These are phyloP conservation scores for Microtus oregoni DNA, from an alignment of 2,113 vertebrate species.

Conservation along the genomic window DNA sequence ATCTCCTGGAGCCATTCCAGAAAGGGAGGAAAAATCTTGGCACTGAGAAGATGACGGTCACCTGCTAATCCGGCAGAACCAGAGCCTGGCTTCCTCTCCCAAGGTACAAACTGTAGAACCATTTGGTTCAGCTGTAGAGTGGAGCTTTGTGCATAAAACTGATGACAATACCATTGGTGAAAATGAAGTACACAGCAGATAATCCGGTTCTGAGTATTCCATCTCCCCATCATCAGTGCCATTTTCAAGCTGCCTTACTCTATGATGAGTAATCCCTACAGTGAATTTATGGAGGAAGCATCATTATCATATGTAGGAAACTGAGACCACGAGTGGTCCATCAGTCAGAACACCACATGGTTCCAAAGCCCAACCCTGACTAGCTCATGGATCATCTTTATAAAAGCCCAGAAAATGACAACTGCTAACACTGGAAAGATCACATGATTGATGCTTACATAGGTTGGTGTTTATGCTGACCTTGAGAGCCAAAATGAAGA, in stretches of 20 bases:
- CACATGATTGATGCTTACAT: neutral
- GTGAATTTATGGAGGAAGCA: neutral
- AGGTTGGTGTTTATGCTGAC: neutral
- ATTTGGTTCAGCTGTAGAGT: neutral
- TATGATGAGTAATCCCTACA: neutral
- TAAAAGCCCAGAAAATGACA: neutral
- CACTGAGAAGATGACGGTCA: neutral
- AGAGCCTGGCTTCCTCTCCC: neutral
- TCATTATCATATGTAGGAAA: neutral
- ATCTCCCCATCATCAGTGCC: neutral
- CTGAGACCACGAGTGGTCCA: neutral
- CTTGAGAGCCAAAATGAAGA: conserved; percentile 2
- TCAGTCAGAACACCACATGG: neutral
- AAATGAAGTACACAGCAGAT: neutral
- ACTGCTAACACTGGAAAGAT: neutral
- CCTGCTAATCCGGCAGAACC: neutral
- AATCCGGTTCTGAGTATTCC: neutral
- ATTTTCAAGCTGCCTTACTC: neutral
- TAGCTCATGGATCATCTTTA: neutral
- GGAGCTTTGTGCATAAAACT: neutral
- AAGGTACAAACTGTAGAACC: neutral
- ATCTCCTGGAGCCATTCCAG: neutral
- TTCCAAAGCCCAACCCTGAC: neutral
- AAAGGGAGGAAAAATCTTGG: neutral
- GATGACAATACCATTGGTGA: neutral